These are phyloP conservation scores for Ptilodon capucinus DNA, from an alignment of 2,888 invertebrate genomes.

Conservation along the genomic window DNA sequence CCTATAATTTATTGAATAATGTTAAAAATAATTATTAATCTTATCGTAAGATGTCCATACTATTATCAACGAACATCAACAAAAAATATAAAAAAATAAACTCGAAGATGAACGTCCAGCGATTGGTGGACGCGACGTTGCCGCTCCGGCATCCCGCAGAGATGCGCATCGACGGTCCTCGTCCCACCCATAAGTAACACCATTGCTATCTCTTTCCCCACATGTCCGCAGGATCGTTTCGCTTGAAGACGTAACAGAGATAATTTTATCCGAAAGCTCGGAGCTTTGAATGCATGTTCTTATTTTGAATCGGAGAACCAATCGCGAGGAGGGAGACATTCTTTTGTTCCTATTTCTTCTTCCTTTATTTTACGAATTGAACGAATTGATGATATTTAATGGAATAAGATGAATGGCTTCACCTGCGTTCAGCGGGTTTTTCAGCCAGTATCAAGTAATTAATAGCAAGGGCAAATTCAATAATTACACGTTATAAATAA, in stretches of 20 bases:
- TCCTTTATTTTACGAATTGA: too few species aligned
- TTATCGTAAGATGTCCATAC: too few species aligned
- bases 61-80: constrained; percentile 41
- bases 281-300: constrained; percentile 70
- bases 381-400: too few species aligned
- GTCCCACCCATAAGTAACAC: constrained; percentile 29
- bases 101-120: constrained; percentile 61
- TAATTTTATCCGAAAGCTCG: constrained; percentile 75
- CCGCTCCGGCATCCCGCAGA: constrained; percentile 68
- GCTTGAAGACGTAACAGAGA: constrained; percentile 80
- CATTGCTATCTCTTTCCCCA: constrained; percentile 48
- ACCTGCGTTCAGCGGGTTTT: too few species aligned
- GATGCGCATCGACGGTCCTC: constrained; percentile 57
- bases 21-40: too few species aligned
- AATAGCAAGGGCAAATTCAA: too few species aligned
- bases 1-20: too few species aligned
- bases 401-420: too few species aligned
- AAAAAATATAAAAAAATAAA: constrained; percentile 61
- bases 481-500: too few species aligned
- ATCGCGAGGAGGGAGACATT: constrained; percentile 39
- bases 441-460: too few species aligned
- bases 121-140: constrained; percentile 80
- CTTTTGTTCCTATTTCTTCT: constrained; percentile 24
- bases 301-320: constrained; percentile 62
- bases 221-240: constrained; percentile 77